Evolutionary conservation across 2,888 invertebrate species (phyloP).

Genomic region (Bembecia ichneumoniformis): DNA sequence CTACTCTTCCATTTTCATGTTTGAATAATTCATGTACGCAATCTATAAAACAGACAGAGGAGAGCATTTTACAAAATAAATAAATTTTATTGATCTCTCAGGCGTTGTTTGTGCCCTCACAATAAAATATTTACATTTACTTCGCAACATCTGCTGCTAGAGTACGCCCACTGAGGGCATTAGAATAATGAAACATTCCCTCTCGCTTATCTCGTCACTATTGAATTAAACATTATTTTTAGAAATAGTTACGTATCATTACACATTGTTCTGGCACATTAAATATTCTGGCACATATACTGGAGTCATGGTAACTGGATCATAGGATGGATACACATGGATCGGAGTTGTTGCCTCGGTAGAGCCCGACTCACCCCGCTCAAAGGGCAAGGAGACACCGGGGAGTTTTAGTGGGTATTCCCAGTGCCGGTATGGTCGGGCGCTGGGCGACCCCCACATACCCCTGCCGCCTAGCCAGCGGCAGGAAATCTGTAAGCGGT

Average conservation of each 20-base stretch:
- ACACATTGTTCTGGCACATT: not conserved
- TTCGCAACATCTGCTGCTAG: conserved; percentile 52
- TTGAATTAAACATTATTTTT: conserved; percentile 40
- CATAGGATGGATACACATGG: too few relatives aligned
- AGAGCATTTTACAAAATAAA: conserved; percentile 69
- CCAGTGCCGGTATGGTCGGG: too few relatives aligned
- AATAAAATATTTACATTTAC: conserved; percentile 72
- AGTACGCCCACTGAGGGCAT: conserved; percentile 45
- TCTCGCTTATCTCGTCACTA: conserved; percentile 33
- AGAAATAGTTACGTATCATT: not conserved
- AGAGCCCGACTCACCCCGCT: too few relatives aligned
- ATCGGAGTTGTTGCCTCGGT: too few relatives aligned
- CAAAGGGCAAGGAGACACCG: too few relatives aligned
- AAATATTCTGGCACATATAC: too few relatives aligned
- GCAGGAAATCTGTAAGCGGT: too few relatives aligned
- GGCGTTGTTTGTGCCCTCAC: conserved; percentile 65
- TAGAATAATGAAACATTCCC: conserved; percentile 62
- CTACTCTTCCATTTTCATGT: conserved; percentile 47
- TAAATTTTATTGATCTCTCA: conserved; percentile 72
- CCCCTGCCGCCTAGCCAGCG: too few relatives aligned
- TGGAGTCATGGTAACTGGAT: too few relatives aligned
- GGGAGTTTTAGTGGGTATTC: too few relatives aligned
- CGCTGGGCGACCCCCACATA: too few relatives aligned
- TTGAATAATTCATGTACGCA: conserved; percentile 69
- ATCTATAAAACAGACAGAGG: conserved; percentile 66